Evolutionary conservation across 2,888 invertebrate species (phyloP).

Genomic region (Platycheirus rosarum): DNA sequence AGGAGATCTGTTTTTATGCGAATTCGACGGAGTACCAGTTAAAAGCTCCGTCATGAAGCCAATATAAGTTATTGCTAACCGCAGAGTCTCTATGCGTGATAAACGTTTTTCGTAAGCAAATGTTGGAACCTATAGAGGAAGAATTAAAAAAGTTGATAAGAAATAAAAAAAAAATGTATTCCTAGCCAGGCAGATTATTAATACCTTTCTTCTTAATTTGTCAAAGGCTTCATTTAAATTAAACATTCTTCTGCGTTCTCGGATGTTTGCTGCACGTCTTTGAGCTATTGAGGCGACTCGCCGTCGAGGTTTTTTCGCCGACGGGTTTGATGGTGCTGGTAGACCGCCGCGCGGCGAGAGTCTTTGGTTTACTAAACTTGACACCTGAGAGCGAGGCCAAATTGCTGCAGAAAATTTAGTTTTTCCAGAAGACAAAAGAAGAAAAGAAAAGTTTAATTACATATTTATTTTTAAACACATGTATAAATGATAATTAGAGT

Average conservation of each 20-base stretch:
- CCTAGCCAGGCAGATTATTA: not conserved
- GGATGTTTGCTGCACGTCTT: constrained; percentile 94
- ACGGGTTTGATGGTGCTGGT: constrained; percentile 79
- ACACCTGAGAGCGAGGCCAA: constrained; percentile 85
- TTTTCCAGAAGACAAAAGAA: too few relatives aligned
- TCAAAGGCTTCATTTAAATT: constrained; percentile 98
- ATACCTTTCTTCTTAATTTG: constrained; percentile 92
- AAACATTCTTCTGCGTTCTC: constrained; percentile 96
- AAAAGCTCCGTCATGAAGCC: constrained; percentile 97
- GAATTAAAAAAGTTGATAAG: too few relatives aligned
- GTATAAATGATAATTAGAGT: too few relatives aligned
- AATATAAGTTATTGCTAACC: constrained; percentile 97
- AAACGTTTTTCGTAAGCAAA: constrained; percentile 98
- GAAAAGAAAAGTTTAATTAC: too few relatives aligned
- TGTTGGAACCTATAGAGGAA: constrained; percentile 89
- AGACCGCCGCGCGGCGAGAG: constrained; percentile 77
- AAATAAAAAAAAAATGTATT: not conserved
- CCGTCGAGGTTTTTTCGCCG: constrained; percentile 91
- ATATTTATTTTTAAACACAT: too few relatives aligned
- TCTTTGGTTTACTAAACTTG: constrained; percentile 82
- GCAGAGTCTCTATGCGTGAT: constrained; percentile 96
- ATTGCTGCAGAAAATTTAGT: constrained; percentile 81
- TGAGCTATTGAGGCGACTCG: constrained; percentile 95
- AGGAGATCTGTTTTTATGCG: constrained; percentile 79
- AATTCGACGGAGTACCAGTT: constrained; percentile 85